phyloP scores from a whole-genome alignment of 1,140 invertebrate species.

The Pararge aegeria region DNA sequence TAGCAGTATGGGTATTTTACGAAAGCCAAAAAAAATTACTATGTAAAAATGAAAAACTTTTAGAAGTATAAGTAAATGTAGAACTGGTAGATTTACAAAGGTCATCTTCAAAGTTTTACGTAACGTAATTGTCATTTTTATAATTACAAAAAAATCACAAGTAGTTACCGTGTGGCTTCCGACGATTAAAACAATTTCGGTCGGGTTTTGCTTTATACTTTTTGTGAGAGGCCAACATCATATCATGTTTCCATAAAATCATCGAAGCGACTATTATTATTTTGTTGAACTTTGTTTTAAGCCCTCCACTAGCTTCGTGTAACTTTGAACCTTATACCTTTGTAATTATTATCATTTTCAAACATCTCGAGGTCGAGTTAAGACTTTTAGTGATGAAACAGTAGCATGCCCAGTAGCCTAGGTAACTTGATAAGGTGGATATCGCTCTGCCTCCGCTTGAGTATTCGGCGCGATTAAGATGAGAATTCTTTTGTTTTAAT shows the following conservation, averaged over 20 bases:
- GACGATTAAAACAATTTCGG: slow-evolving; percentile 79
- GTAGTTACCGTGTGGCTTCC: slow-evolving; percentile 62
- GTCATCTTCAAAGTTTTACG: neutral
- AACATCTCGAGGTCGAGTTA: slow-evolving; percentile 23
- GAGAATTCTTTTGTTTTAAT: slow-evolving; percentile 70
- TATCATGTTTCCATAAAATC: slow-evolving; percentile 79
- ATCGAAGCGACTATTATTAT: slow-evolving; percentile 76
- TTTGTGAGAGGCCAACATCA: slow-evolving; percentile 73
- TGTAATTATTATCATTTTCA: slow-evolving; percentile 33
- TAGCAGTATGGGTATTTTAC: no score
- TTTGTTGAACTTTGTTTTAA: slow-evolving; percentile 54
- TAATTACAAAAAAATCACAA: slow-evolving; percentile 58
- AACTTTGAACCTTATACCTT: slow-evolving; percentile 30
- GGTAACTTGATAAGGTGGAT: slow-evolving; percentile 76
- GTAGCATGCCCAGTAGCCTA: slow-evolving; percentile 74
- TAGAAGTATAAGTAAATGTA: no score
- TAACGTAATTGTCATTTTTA: slow-evolving; percentile 35
- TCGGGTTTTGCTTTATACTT: slow-evolving; percentile 68
- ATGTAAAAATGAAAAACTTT: no score
- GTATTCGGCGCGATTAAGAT: slow-evolving; percentile 76
- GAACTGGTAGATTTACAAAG: neutral
- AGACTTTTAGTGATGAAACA: slow-evolving; percentile 31
- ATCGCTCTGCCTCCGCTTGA: slow-evolving; percentile 68
- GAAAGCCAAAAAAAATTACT: no score
- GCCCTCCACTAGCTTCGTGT: slow-evolving; percentile 15